phyloP scores from a whole-genome alignment of 2,888 invertebrate genomes.

The Rapana venosa region DNA sequence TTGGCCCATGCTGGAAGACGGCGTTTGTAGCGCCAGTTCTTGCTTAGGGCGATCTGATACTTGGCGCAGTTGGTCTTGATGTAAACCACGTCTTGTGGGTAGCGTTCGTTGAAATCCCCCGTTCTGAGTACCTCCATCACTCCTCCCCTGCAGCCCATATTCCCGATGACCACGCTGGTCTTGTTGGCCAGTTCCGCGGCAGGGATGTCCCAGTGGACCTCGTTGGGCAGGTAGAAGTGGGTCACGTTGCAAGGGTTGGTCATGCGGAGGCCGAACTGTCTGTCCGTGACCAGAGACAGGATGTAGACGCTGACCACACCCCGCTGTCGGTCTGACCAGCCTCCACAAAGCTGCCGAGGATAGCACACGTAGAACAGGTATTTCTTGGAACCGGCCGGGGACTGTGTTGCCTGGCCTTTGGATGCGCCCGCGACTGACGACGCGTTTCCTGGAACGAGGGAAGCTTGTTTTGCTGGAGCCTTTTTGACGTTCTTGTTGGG shows the following conservation, averaged over 20 bases:
- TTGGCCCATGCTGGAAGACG: slow-evolving; percentile 46
- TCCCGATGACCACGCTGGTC: slow-evolving; percentile 20
- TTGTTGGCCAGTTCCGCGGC: slow-evolving; percentile 42
- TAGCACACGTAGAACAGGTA: slow-evolving; percentile 54
- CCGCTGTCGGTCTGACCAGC: slow-evolving; percentile 54
- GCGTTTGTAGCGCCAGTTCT: slow-evolving; percentile 27
- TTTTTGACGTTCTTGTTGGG: neutral
- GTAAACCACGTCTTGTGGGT: slow-evolving; percentile 51
- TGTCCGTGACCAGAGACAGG: slow-evolving; percentile 45
- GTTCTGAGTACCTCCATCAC: neutral
- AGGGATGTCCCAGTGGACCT: slow-evolving; percentile 49
- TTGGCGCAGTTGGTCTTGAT: slow-evolving; percentile 47
- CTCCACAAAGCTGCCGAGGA: slow-evolving; percentile 46
- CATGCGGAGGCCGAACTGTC: slow-evolving; percentile 51
- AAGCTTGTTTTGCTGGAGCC: neutral
- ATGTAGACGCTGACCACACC: slow-evolving; percentile 49
- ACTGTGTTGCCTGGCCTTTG: neutral
- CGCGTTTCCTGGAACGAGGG: neutral
- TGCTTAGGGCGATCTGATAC: neutral
- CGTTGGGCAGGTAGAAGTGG: slow-evolving; percentile 50
- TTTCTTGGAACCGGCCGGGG: slow-evolving; percentile 11
- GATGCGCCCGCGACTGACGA: too few species aligned
- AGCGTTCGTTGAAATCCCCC: slow-evolving; percentile 45
- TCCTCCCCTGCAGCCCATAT: slow-evolving; percentile 31
- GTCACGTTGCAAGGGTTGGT: slow-evolving; percentile 49